Evolutionary conservation across 2,797 vertebrate species (phyloP).

Genomic region (Coreius guichenoti): DNA sequence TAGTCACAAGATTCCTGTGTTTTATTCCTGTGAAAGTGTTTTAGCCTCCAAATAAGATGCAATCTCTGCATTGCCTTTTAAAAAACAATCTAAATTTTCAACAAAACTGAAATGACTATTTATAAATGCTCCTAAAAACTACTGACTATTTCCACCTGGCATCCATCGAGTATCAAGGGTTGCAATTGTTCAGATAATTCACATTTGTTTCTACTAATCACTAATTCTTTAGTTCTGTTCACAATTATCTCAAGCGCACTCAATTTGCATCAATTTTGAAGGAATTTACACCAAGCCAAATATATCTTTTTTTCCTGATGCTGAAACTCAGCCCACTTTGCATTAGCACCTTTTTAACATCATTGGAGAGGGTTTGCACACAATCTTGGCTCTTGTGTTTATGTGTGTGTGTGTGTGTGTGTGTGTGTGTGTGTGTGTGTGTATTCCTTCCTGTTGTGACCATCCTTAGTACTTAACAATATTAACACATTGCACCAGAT

Average conservation of each 20-base stretch:
- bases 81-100: background rate
- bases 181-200: background rate
- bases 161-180: background rate
- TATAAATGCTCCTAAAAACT: background rate
- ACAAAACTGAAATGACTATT: background rate
- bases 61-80: background rate
- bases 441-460: background rate
- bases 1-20: background rate
- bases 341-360: constrained; percentile 47
- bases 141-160: background rate
- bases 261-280: background rate
- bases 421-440: constrained; percentile 5
- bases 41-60: background rate
- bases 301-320: background rate
- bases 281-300: background rate
- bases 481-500: constrained; percentile 38
- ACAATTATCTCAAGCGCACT: background rate
- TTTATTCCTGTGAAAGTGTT: too few relatives aligned
- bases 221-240: background rate
- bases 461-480: background rate
- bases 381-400: background rate
- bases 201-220: background rate
- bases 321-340: constrained; percentile 14
- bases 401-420: background rate
- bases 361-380: constrained; percentile 18